A percentile compares a stretch with the other conserved stretches of the same genome.
Conservation (phyloP, 2,113 vertebrate species). For the Hemiscyllium ocellatum region DNA sequence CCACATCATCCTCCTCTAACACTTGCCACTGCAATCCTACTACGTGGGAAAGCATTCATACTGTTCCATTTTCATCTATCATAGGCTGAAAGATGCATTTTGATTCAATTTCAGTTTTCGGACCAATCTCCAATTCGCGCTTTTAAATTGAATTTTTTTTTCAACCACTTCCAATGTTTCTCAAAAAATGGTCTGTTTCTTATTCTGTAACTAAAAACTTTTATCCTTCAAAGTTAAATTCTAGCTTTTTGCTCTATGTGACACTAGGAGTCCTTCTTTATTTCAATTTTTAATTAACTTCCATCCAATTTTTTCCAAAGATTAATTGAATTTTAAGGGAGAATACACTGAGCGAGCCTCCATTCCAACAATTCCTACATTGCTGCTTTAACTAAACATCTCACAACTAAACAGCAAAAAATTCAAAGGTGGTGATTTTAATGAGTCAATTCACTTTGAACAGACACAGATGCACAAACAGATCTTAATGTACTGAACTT, state of each 20-base stretch:
- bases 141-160: not conserved
- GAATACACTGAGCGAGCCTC: not conserved
- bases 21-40: too few species aligned
- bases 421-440: constrained; percentile 26
- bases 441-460: constrained; percentile 17
- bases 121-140: too few species aligned
- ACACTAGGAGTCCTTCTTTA: not conserved
- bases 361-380: constrained; percentile 5
- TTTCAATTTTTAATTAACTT: constrained; percentile 11
- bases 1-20: too few species aligned
- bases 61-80: too few species aligned
- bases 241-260: not conserved
- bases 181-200: not conserved
- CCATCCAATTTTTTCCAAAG: not conserved
- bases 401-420: constrained; percentile 19
- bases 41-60: too few species aligned
- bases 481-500: constrained; percentile 12
- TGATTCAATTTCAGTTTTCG: too few species aligned
- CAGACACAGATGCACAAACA: not conserved
- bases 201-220: not conserved
- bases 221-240: not conserved
- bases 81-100: too few species aligned
- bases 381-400: not conserved
- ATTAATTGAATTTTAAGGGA: not conserved
- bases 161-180: not conserved